These are phyloP conservation scores for Eulemur coronatus DNA, from an alignment of 2,797 vertebrate species.

Conservation along the genomic window DNA sequence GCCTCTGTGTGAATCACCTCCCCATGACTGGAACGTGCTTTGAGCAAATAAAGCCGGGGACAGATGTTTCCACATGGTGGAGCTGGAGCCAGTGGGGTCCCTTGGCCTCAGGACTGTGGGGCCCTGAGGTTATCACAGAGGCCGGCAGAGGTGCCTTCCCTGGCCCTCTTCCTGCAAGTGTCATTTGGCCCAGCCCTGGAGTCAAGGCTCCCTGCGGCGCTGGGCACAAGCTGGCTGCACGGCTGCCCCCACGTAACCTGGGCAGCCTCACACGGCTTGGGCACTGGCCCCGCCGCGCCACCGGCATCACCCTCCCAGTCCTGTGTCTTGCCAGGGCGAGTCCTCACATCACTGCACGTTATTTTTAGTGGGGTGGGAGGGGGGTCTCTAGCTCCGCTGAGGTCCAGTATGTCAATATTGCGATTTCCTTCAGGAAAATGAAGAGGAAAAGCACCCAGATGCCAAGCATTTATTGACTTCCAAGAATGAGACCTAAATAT, in stretches of 20 bases:
- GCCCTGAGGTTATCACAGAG: not conserved
- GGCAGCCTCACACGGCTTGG: rapidly evolving
- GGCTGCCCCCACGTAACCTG: no score
- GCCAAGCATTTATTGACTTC: not conserved
- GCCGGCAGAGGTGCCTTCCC: not conserved
- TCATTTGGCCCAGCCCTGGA: not conserved
- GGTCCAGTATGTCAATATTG: not conserved
- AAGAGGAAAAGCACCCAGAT: not conserved
- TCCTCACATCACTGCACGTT: not conserved
- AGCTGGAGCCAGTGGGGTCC: not conserved
- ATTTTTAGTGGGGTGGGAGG: not conserved
- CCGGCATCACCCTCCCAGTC: not conserved
- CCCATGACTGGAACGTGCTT: not conserved
- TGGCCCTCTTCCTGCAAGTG: not conserved
- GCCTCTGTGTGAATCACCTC: not conserved
- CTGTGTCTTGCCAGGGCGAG: not conserved
- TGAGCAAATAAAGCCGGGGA: not conserved
- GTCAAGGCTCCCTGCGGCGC: not conserved
- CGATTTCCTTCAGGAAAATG: not conserved
- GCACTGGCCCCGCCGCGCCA: rapidly evolving
- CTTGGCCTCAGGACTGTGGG: no score
- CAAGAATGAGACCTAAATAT: not conserved
- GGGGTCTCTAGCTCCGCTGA: not conserved
- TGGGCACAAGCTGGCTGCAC: not conserved
- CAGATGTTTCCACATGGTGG: not conserved